Percentiles rank a stretch among this genome's conserved stretches.
phyloP scores from a whole-genome alignment of 2,113 vertebrate species.

The Smithornis capensis region DNA sequence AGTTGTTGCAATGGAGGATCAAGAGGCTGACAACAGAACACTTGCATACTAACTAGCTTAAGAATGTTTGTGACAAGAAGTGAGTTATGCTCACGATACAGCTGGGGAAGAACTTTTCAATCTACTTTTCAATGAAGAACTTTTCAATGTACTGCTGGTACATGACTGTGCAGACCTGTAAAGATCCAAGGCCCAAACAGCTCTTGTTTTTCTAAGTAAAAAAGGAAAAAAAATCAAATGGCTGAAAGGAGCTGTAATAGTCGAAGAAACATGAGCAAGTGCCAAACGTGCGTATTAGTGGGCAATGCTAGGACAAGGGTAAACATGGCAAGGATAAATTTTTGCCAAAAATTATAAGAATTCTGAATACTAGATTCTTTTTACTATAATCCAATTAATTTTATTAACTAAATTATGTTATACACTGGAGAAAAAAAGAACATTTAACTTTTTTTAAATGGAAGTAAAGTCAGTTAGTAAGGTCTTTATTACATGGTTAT shows the following conservation, averaged over 20 bases:
- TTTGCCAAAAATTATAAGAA: not conserved
- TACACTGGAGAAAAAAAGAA: not conserved
- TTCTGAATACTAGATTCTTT: not conserved
- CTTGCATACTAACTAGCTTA: not conserved
- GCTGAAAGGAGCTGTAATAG: not conserved
- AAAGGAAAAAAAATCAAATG: not conserved
- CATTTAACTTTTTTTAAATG: not conserved
- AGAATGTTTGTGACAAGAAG: not conserved
- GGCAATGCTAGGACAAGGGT: not conserved
- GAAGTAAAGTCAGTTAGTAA: not conserved
- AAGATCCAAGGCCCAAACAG: not conserved
- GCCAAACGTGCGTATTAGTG: not conserved
- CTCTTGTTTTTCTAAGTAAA: rapidly evolving
- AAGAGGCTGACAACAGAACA: not conserved
- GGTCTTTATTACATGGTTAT: not conserved
- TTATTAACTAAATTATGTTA: not conserved
- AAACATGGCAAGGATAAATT: not conserved
- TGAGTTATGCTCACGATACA: not conserved
- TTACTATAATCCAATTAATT: not conserved
- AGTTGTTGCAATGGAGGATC: not conserved
- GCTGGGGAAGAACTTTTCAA: not conserved
- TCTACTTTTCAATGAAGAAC: too few species aligned
- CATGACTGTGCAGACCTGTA: not conserved
- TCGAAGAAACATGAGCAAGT: not conserved
- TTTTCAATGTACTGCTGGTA: not conserved